Conservation (phyloP, 92 coral and sea anemone species). For the Heteractis magnifica region DNA sequence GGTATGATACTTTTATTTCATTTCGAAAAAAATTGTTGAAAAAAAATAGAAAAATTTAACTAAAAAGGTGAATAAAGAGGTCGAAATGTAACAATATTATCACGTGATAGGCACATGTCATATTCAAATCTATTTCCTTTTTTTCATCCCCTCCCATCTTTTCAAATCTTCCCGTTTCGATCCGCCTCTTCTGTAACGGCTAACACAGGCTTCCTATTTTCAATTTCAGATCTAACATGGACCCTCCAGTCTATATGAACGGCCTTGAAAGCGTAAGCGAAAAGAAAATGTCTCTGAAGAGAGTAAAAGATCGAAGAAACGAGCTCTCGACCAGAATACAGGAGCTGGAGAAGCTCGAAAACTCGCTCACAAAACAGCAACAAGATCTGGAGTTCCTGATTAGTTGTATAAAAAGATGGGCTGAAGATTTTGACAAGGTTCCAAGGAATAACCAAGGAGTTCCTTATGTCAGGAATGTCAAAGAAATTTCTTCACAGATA, state of each 20-base stretch:
- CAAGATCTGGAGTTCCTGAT: constrained; percentile 68
- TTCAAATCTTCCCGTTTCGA: not conserved
- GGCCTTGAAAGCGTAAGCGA: constrained; percentile 49
- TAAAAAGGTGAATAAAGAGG: no score
- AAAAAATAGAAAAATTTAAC: no score
- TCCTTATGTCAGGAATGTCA: constrained; percentile 86
- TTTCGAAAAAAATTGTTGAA: no score
- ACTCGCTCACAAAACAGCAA: constrained; percentile 59
- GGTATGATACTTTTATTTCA: no score
- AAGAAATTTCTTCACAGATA: constrained; percentile 75
- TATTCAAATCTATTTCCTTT: not conserved
- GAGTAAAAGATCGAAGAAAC: constrained; percentile 58
- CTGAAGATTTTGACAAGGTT: constrained; percentile 63
- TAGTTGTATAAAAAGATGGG: constrained; percentile 64
- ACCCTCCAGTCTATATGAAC: constrained; percentile 66
- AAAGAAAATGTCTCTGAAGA: constrained; percentile 72
- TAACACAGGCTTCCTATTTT: not conserved
- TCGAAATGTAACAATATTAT: not conserved
- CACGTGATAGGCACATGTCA: not conserved
- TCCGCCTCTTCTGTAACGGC: not conserved
- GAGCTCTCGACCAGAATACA: constrained; percentile 53
- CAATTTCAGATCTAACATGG: constrained; percentile 41
- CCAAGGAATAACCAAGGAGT: constrained; percentile 92
- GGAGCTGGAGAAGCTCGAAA: constrained; percentile 65
- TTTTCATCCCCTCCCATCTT: not conserved